A percentile compares a stretch with the other conserved stretches of the same genome.
Conservation (phyloP, 2,797 vertebrate species). For the Melanotaenia nigrans region DNA sequence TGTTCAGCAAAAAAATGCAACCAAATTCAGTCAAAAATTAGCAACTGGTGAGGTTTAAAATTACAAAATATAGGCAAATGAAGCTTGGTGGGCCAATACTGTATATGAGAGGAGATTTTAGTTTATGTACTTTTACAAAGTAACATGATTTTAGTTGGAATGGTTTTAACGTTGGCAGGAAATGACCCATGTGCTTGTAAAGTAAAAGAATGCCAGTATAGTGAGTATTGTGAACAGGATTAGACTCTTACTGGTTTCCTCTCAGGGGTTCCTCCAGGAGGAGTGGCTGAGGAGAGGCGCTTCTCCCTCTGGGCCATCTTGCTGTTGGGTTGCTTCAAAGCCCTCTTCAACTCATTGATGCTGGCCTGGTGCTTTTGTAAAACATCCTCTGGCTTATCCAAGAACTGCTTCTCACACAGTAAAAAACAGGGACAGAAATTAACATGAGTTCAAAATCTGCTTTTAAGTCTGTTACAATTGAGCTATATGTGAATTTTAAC, state of each 20-base stretch:
- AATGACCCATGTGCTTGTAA: background rate
- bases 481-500: background rate
- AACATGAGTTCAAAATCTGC: background rate
- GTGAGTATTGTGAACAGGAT: background rate
- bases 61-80: background rate
- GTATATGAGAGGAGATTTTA: no score
- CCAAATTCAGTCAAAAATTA: background rate
- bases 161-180: background rate
- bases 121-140: background rate
- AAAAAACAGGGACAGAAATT: slow-evolving; percentile 20
- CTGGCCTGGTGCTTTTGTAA: slow-evolving; percentile 98
- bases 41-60: background rate
- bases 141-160: background rate
- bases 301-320: slow-evolving; percentile 94
- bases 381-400: slow-evolving; percentile 97
- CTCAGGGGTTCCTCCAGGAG: slow-evolving; percentile 90
- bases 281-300: slow-evolving; percentile 88
- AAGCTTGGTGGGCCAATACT: background rate
- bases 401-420: slow-evolving; percentile 84
- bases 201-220: background rate
- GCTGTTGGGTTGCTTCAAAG: slow-evolving; percentile 96
- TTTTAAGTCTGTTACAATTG: background rate
- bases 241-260: slow-evolving; percentile 82
- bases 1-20: background rate
- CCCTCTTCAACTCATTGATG: slow-evolving; percentile 98